These are phyloP conservation scores for Nomada ferruginata DNA, from an alignment of 2,888 invertebrate species.

Conservation along the genomic window DNA sequence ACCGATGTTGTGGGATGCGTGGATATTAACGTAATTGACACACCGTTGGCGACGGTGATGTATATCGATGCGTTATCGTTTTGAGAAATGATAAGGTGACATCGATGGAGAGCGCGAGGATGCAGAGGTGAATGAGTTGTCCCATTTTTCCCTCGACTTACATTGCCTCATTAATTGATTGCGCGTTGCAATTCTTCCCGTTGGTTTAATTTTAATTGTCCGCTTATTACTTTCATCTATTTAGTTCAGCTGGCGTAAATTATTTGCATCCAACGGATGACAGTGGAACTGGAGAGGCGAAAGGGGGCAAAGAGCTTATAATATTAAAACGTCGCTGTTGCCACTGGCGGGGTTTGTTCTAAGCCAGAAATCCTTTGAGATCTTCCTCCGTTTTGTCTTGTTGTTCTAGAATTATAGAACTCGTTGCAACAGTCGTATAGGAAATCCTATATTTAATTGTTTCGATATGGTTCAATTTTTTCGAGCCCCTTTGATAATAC, in stretches of 20 bases:
- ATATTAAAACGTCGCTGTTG: conserved; percentile 52
- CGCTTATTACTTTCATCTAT: conserved; percentile 22
- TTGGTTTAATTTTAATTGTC: conserved; percentile 27
- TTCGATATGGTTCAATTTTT: conserved; percentile 13
- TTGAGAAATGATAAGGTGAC: neutral
- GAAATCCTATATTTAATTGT: neutral
- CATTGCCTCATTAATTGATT: conserved; percentile 10
- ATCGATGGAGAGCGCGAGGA: neutral
- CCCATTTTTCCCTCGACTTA: neutral
- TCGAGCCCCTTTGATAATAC: neutral
- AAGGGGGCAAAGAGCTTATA: conserved; percentile 47
- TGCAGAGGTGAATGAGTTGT: neutral
- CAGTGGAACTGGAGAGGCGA: conserved; percentile 34
- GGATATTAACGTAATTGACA: conserved; percentile 12
- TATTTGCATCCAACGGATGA: conserved; percentile 43
- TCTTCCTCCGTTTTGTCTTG: conserved; percentile 24
- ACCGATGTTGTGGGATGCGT: conserved; percentile 4
- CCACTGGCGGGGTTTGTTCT: conserved; percentile 40
- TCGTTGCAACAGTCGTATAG: neutral
- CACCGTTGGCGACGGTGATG: neutral
- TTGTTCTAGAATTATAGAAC: conserved; percentile 24
- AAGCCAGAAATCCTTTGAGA: conserved; percentile 48
- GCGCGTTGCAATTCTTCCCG: neutral
- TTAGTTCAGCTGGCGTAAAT: conserved; percentile 44
- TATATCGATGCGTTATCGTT: neutral